Base-by-base conservation (phyloP, 23 tunicate genomes). In the Diplosoma virens region DNA sequence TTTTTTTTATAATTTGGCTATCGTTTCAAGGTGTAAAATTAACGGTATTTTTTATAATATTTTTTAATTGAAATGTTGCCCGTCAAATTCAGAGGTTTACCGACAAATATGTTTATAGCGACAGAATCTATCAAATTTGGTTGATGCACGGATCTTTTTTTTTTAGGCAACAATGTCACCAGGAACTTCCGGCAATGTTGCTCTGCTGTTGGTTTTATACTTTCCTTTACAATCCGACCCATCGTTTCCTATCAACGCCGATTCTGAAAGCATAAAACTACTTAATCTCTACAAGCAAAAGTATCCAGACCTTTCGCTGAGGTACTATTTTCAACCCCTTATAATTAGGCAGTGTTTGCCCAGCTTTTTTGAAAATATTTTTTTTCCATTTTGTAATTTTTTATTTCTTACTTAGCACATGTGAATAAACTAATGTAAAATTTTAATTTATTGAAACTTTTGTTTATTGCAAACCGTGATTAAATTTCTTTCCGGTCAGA, bases 231-330 rank as follows among this genome's bases (percentile, higher is more conserved):
- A 28, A 7, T 14, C 56, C 4, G 71, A 46, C 33, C 37, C 27
- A 0, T 71, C 67, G 0, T 18, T 23, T 16, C 28, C 59, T 22
- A 77, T 73, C 30, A 6, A 3, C 7, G 53, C 35, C 37, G 88
- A 89, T 22, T 92, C 88, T 1, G 81, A 76, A 37, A 75, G 82
- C 0, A 64, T 92, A 27, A 81, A 32, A 7, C 75, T 80, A 41
- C 75, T 92, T 16, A 85, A 85, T 71, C 46, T 78, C 1, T 92
- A 92, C 81, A 92, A 92, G 70, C 92, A 92, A 60, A 92, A 92
- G 55, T 82, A 92, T 78, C 87, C 84, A 28, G 79, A 80, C 32
- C 68, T 92, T 3, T 92, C 97, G 22, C 86, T 92, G 4, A 70
- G 92, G 92, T 92, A 46, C 3, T 86, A 9, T 11, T 16, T 46